These are phyloP conservation scores for Gambusia holbrooki DNA, from an alignment of 2,113 vertebrate species.

Conservation along the genomic window DNA sequence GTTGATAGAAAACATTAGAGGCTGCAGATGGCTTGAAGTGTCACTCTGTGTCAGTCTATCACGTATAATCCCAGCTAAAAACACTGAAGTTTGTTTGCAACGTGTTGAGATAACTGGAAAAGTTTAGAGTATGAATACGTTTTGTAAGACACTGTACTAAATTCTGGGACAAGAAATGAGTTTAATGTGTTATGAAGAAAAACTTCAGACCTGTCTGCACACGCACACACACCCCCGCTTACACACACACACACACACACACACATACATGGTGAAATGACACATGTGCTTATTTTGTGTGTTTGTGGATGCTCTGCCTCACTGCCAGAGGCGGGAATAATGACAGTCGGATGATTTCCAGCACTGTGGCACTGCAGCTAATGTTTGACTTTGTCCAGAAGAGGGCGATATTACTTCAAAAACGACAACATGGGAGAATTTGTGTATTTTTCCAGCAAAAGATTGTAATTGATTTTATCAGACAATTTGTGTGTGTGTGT, in stretches of 20 bases:
- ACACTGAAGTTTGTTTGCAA: neutral
- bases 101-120: neutral
- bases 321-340: conserved; percentile 35
- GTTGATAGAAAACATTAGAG: neutral
- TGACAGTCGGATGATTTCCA: conserved; percentile 14
- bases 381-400: conserved; percentile 67
- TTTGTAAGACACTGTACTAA: conserved; percentile 15
- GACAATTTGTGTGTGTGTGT: neutral
- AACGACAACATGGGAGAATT: conserved; percentile 28
- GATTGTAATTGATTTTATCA: conserved; percentile 53
- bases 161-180: conserved; percentile 40
- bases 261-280: conserved; percentile 1
- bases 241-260: too few species aligned
- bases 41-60: neutral
- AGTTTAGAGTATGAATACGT: neutral
- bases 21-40: neutral
- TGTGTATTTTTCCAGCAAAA: conserved; percentile 40
- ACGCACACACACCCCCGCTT: neutral
- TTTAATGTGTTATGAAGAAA: neutral
- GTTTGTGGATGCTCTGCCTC: conserved; percentile 13
- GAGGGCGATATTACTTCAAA: conserved; percentile 68
- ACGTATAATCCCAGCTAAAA: neutral
- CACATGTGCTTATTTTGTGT: conserved; percentile 48
- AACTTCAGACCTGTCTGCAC: conserved; percentile 8
- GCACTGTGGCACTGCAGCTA: conserved; percentile 20